phyloP scores from a whole-genome alignment of 2,113 vertebrate species.

The Cricetomys ansorgei region DNA sequence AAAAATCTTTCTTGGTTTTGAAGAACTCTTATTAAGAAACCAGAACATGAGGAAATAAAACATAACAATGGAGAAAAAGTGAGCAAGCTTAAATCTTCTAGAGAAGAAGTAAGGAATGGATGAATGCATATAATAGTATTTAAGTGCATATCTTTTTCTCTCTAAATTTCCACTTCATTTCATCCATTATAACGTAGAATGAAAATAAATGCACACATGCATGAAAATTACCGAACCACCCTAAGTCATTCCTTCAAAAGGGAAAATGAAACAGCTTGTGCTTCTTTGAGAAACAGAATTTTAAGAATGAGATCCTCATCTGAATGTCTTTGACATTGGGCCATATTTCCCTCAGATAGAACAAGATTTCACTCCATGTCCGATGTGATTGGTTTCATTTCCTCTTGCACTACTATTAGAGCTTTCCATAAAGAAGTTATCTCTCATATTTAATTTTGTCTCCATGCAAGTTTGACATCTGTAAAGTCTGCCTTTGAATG shows the following conservation, averaged over 20 bases:
- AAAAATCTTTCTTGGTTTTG: neutral
- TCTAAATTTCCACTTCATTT: neutral
- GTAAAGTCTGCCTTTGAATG: constrained; percentile 7
- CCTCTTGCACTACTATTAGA: neutral
- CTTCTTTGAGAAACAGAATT: neutral
- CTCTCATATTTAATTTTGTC: constrained; percentile 15
- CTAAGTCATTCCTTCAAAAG: neutral
- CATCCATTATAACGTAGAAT: neutral
- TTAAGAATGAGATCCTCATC: neutral
- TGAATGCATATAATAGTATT: neutral
- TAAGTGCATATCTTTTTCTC: neutral
- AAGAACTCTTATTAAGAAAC: neutral
- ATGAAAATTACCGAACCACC: neutral
- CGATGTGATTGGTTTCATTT: neutral
- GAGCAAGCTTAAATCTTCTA: neutral
- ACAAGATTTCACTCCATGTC: neutral
- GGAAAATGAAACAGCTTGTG: neutral
- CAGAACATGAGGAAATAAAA: neutral
- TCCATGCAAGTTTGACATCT: neutral
- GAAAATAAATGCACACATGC: neutral
- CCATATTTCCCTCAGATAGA: neutral
- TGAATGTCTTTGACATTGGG: neutral
- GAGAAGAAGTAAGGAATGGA: neutral
- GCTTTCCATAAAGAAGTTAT: neutral
- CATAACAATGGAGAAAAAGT: neutral